Percentiles rank a stretch among this genome's conserved stretches.
Conservation (phyloP, 2,797 vertebrate genomes). For the Tachyglossus aculeatus region DNA sequence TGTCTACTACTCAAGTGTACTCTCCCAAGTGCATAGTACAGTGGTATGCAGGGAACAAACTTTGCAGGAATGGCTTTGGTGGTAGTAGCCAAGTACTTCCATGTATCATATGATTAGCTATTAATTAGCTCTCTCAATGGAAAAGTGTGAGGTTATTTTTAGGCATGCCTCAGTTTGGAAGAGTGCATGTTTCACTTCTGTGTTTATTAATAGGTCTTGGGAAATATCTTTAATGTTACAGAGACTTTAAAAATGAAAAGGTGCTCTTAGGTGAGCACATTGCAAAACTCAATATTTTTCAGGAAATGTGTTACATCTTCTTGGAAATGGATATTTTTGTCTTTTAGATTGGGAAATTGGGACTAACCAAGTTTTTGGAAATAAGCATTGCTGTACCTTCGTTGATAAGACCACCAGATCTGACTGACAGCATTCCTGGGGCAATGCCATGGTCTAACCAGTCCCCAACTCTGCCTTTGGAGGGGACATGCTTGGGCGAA, state of each 20-base stretch:
- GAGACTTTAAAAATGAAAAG: slow-evolving; percentile 27
- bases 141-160: slow-evolving; percentile 50
- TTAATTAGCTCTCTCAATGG: slow-evolving; percentile 44
- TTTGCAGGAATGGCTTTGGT: not conserved
- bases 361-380: not conserved
- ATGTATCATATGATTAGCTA: slow-evolving; percentile 49
- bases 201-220: slow-evolving; percentile 41
- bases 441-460: too few relatives aligned
- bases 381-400: not conserved
- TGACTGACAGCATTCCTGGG: too few relatives aligned
- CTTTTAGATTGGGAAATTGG: not conserved
- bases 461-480: too few relatives aligned
- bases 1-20: too few relatives aligned
- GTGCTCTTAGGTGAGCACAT: slow-evolving; percentile 32
- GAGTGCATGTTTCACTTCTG: not conserved
- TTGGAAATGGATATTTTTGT: too few relatives aligned
- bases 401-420: too few relatives aligned
- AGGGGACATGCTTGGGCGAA: too few relatives aligned
- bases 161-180: slow-evolving; percentile 22
- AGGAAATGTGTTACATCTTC: too few relatives aligned
- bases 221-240: slow-evolving; percentile 35
- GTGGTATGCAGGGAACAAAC: slow-evolving; percentile 12
- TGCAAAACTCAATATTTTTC: too few relatives aligned
- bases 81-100: slow-evolving; percentile 21
- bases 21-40: too few relatives aligned